A percentile compares a stretch with the other conserved stretches of the same genome.
phyloP scores from a whole-genome alignment of 2,888 invertebrate species.

The Chloroclystis v-ata region DNA sequence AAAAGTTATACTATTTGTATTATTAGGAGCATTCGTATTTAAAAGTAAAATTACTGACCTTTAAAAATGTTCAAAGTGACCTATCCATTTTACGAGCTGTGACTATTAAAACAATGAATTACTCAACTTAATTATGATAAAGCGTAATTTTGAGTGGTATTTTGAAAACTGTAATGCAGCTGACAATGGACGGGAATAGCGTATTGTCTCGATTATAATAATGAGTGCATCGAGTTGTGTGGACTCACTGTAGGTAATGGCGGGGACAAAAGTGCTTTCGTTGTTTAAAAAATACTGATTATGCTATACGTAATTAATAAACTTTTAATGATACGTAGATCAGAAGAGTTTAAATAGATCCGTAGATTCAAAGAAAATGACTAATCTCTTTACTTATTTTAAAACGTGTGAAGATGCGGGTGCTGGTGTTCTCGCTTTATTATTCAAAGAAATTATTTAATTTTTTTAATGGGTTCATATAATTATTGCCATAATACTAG shows the following conservation, averaged over 20 bases:
- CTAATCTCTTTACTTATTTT: no score
- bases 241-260: conserved; percentile 42
- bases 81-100: conserved; percentile 16
- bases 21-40: background rate
- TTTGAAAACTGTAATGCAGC: conserved; percentile 65
- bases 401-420: no score
- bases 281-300: no score
- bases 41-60: background rate
- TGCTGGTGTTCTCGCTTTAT: no score
- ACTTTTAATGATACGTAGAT: no score
- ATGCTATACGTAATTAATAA: no score
- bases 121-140: conserved; percentile 71
- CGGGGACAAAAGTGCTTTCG: conserved; percentile 4
- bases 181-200: conserved; percentile 70
- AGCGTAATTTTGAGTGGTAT: conserved; percentile 65
- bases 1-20: no score
- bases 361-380: no score
- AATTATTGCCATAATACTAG: no score
- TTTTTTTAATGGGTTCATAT: no score
- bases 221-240: conserved; percentile 56
- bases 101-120: conserved; percentile 47
- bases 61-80: conserved; percentile 3
- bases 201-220: conserved; percentile 67
- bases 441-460: no score
- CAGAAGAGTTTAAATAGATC: no score